phyloP scores from a whole-genome alignment of 1,140 invertebrate genomes.

The Paraescarpia echinospica region DNA sequence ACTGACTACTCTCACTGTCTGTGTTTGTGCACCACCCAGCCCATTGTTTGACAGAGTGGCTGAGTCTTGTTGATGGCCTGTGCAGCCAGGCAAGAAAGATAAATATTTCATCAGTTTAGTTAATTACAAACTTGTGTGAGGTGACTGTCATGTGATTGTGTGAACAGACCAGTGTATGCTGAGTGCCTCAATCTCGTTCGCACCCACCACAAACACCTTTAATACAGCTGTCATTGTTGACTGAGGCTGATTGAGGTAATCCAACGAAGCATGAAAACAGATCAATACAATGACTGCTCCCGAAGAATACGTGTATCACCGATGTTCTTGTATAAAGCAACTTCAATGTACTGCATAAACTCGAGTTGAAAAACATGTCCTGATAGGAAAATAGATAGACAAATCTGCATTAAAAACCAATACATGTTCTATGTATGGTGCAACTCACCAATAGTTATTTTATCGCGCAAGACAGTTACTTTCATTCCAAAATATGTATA shows the following conservation, averaged over 20 bases:
- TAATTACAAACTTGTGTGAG: neutral
- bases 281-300: neutral
- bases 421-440: neutral
- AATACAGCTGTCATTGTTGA: neutral
- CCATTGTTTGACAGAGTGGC: neutral
- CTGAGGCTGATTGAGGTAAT: neutral
- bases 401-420: neutral
- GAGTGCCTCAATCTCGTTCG: neutral
- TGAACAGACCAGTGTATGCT: too few species aligned
- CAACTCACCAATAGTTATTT: neutral
- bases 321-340: neutral
- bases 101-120: constrained; percentile 1
- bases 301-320: neutral
- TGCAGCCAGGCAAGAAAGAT: neutral
- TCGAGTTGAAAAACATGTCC: neutral
- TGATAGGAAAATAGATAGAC: neutral
- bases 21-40: neutral
- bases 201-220: neutral
- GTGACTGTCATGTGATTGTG: too few species aligned
- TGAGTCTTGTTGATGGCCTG: neutral
- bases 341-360: neutral
- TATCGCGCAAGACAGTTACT: neutral
- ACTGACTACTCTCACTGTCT: neutral
- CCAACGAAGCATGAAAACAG: neutral
- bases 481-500: neutral